Percentiles rank a stretch among this genome's conserved stretches.
These are phyloP conservation scores for Ormyrus rosae DNA, from an alignment of 2,888 invertebrate genomes.

Conservation along the genomic window DNA sequence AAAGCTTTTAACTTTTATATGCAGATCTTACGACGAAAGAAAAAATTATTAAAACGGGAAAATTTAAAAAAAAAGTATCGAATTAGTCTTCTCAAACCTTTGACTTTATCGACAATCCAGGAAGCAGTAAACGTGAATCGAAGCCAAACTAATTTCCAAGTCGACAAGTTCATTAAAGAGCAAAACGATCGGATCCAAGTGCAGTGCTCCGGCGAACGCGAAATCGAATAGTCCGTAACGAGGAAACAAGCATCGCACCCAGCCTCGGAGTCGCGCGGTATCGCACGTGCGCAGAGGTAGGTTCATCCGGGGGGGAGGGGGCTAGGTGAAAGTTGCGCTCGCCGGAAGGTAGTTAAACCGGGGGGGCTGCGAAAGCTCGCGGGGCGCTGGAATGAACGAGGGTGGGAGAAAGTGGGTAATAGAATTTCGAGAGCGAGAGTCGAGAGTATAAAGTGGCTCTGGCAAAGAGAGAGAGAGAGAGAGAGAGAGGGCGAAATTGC, in stretches of 20 bases:
- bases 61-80: no score
- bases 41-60: no score
- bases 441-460: conserved; percentile 68
- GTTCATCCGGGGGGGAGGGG: not conserved
- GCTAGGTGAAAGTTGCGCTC: conserved; percentile 40
- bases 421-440: conserved; percentile 73
- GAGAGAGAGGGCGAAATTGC: conserved; percentile 27
- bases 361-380: conserved; percentile 55
- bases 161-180: not conserved
- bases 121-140: no score
- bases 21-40: no score
- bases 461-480: not conserved
- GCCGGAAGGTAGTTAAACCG: conserved; percentile 33
- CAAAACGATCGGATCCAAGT: not conserved
- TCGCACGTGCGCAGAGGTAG: not conserved
- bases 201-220: not conserved
- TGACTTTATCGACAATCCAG: no score
- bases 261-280: not conserved
- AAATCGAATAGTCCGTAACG: conserved; percentile 16
- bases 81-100: no score
- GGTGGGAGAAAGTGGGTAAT: conserved; percentile 62
- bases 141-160: not conserved
- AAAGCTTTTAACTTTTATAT: no score
- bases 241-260: not conserved
- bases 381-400: conserved; percentile 57